Evolutionary conservation across 2,113 vertebrate species (phyloP), one percentile per base, ranked within the genome.

Genomic region (Chionis minor): DNA sequence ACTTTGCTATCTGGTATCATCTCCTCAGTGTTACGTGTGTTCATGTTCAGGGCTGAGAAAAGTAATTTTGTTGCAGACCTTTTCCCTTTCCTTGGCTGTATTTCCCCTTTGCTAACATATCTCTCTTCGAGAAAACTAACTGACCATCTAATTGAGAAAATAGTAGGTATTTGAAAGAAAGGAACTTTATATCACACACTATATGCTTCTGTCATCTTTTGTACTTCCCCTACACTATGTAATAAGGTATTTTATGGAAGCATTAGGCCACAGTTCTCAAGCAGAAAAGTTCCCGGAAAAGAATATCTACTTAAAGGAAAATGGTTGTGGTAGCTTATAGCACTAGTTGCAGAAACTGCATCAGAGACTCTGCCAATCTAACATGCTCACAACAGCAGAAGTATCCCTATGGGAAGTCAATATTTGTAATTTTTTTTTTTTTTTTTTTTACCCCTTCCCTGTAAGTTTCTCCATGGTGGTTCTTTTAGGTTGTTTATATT

Each of bases 11-110:
- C 38, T 75, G 38, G 10, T 81, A 15, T 78, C 16, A 40, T 52
- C 62, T 79, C 21, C 44, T 91, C 69, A 40, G 10, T 52, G n/a
- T 56, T 45, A 35, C 0, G 0, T 26, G 4, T 42, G 32, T 20
- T 93, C 9, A n/a, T 23, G 38, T 93, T 33, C 17, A 82, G 22
- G 6, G 8, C 52, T n/a, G 7, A 79, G 61, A 72, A 71, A 58
- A 87, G 75, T 0, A 65, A 12, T 19, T 40, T 55, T 87, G 32
- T 44, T 38, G 10, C 30, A 80, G 27, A 65, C 7, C 4, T 54
- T 27, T 47, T 61, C 8, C 9, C 19, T 92, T 70, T 91, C 32
- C 59, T 73, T 26, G 14, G 8, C 55, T 58, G 21, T 54, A 16
- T 5, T 32, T 42, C 15, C 51, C 55, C 51, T 78, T 74, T n/a